Conservation (phyloP, 1,140 invertebrate species). For the Hesperophylax magnus region DNA sequence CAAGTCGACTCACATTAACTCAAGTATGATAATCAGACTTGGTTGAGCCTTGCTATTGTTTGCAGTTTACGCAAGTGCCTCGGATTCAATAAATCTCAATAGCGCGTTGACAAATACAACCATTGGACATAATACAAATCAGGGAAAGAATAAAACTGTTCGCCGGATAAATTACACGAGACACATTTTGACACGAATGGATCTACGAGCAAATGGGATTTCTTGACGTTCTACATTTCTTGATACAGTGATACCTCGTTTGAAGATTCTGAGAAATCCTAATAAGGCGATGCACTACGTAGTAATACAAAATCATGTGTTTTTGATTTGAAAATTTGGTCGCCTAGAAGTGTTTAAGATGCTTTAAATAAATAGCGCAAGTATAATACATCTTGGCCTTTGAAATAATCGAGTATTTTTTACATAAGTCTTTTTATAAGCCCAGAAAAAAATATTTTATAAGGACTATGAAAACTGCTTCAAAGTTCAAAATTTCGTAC, state of each 20-base stretch:
- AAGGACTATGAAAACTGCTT: too few species aligned
- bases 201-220: neutral
- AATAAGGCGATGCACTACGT: too few species aligned
- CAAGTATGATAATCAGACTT: conserved; percentile 41
- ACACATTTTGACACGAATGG: conserved; percentile 2
- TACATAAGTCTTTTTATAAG: too few species aligned
- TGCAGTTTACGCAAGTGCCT: conserved; percentile 35
- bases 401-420: too few species aligned
- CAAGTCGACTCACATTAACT: neutral
- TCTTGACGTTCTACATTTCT: neutral
- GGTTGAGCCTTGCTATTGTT: conserved; percentile 27
- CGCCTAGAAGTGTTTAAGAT: too few species aligned
- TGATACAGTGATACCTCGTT: neutral
- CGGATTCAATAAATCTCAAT: conserved; percentile 43
- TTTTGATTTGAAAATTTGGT: too few species aligned
- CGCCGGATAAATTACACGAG: neutral
- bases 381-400: too few species aligned
- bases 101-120: conserved; percentile 40
- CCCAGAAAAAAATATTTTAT: too few species aligned
- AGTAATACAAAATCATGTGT: too few species aligned
- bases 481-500: too few species aligned
- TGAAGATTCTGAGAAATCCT: neutral
- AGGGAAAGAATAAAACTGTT: conserved; percentile 27
- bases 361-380: too few species aligned
- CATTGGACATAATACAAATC: conserved; percentile 32